Conservation (phyloP, 37 sponge, comb jelly and placozoan genomes). For the Diacarnus erythraeanus region DNA sequence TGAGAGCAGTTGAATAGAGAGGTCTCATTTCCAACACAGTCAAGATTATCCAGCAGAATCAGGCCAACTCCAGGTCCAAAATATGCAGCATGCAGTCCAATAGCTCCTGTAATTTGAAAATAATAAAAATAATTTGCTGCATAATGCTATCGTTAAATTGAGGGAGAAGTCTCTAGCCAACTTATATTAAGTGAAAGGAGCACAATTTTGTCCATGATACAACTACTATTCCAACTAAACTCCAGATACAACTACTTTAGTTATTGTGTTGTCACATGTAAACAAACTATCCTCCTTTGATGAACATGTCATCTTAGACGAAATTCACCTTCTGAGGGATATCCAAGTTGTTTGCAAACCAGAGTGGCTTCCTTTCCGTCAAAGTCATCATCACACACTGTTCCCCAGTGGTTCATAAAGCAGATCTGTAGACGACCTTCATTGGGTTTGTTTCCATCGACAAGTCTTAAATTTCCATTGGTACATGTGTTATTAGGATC, state of each 20-base stretch:
- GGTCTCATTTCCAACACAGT: slow-evolving; percentile 53
- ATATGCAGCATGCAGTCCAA: slow-evolving; percentile 27
- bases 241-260: too few species aligned
- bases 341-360: slow-evolving; percentile 62
- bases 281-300: too few species aligned
- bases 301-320: too few species aligned
- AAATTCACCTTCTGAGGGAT: slow-evolving; percentile 1
- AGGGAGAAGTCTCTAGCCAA: too few species aligned
- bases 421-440: slow-evolving; percentile 60
- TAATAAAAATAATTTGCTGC: too few species aligned
- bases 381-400: slow-evolving; percentile 53
- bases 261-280: too few species aligned
- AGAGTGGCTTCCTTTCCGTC: slow-evolving; percentile 37
- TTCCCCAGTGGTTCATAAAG: slow-evolving; percentile 54
- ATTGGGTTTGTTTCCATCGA: slow-evolving; percentile 22
- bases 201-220: too few species aligned
- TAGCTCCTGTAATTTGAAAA: slow-evolving; percentile 1
- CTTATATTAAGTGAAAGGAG: too few species aligned
- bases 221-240: too few species aligned
- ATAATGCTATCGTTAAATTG: too few species aligned
- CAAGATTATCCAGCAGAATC: slow-evolving; percentile 39
- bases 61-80: slow-evolving; percentile 52
- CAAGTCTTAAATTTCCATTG: slow-evolving; percentile 29
- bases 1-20: slow-evolving; percentile 28
- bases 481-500: slow-evolving; percentile 26